Percentiles rank a stretch among this genome's conserved stretches.
Conservation (phyloP, 1,140 invertebrate genomes). For the Platorchestia sp. region DNA sequence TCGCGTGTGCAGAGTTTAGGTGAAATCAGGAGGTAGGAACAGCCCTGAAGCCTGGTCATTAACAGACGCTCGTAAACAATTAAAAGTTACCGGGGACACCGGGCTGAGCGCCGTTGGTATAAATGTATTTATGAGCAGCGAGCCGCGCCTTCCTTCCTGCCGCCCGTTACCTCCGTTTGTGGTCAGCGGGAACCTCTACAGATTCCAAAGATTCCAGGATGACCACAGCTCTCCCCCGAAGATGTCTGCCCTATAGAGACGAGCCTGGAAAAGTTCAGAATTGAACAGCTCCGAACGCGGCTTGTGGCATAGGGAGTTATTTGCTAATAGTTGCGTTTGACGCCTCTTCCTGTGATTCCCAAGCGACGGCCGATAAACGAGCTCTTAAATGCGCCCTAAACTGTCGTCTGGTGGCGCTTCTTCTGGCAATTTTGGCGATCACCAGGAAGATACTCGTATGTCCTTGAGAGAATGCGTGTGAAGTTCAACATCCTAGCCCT, state of each 20-base stretch:
- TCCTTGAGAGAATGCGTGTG: not conserved
- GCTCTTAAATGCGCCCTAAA: constrained; percentile 2
- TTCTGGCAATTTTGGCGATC: not conserved
- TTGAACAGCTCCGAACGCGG: not conserved
- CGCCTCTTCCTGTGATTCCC: not conserved
- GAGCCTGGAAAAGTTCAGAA: not conserved
- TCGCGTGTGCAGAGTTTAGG: not conserved
- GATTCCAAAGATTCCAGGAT: constrained; percentile 52
- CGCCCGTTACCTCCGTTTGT: constrained; percentile 27
- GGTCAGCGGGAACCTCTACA: constrained; percentile 2
- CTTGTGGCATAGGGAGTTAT: not conserved
- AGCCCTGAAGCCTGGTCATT: not conserved
- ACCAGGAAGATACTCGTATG: not conserved
- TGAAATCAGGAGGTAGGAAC: not conserved
- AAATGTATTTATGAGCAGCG: not conserved
- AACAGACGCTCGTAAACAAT: not conserved
- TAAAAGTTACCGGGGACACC: not conserved
- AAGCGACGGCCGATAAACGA: not conserved
- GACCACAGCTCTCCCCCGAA: constrained; percentile 42
- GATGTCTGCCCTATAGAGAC: not conserved
- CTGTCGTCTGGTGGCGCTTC: not conserved
- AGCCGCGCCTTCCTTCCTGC: not conserved
- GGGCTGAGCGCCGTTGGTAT: not conserved
- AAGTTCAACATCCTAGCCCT: not conserved
- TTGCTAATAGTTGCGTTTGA: not conserved